Evolutionary conservation across 2,797 vertebrate genomes (phyloP), one percentile per base, ranked within the genome.

Genomic region (Sebastes diaconus): DNA sequence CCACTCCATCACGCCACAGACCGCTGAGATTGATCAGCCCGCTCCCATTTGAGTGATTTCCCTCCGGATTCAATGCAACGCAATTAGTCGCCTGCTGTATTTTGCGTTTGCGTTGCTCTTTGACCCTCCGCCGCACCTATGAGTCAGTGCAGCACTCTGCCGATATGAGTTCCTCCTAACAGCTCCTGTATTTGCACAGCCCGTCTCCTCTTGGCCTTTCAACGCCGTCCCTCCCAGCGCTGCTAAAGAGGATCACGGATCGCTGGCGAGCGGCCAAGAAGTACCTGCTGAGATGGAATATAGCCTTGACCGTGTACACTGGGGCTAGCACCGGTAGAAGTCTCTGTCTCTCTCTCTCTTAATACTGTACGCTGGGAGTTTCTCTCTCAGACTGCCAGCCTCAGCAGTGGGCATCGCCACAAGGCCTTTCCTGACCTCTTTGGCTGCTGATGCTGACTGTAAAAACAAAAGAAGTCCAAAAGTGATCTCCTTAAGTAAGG

Each of bases 41-140:
- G 72, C 88, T 90, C 86, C 92, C 92, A 92, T 94, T 90, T 93
- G 89, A 93, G 88, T 92, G 93, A 94, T 94, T 94, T 94, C 94
- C 94, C 93, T 84, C 91, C 71, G 84, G 94, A 94, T 93, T 90
- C 90, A 69, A 88, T 73, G 91, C 91, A 75, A 84, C 88, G 72
- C 91, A 94, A 93, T 95, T 94, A 94, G 92, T 88, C 57, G 84
- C 80, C 84, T 2, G 83, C 88, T 24, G 81, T 89, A 86, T 92
- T 90, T 93, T 85, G 88, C 81, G 86, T 88, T n/a, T 8, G n/a
- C 73, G 64, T 39, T 60, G 86, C 90, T 86, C 91, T 76, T 59
- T 92, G 91, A 93, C 92, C 92, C 80, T 60, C 68, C 68, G 0
- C 70, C 10, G 70, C 83, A 20, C 52, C 59, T 67, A 79, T 68